Percentiles rank a stretch among this genome's conserved stretches.
phyloP scores from a whole-genome alignment of 1,140 invertebrate species.

The Drosophila setifemur region DNA sequence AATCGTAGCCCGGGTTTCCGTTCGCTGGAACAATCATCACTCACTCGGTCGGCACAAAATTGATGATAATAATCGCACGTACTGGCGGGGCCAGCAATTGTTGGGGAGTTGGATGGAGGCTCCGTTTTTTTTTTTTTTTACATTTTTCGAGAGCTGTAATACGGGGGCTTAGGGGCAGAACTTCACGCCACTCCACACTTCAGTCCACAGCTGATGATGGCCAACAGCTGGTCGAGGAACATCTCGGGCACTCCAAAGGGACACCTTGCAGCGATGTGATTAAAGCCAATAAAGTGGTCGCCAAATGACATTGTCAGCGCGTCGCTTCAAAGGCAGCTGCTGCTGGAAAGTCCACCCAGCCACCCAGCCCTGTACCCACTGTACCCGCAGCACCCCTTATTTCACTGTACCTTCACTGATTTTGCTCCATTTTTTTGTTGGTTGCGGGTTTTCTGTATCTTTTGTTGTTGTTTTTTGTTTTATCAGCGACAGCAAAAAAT shows the following conservation, averaged over 20 bases:
- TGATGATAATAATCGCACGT: conserved; percentile 80
- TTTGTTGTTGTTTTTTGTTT: conserved; percentile 57
- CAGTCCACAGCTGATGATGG: conserved; percentile 17
- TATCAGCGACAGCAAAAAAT: conserved; percentile 69
- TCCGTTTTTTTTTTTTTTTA: not conserved
- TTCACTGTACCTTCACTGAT: not conserved
- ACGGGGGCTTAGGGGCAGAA: conserved; percentile 31
- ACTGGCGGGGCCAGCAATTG: conserved; percentile 42
- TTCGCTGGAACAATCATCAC: conserved; percentile 66
- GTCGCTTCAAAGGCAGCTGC: conserved; percentile 39
- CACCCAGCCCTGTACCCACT: not conserved
- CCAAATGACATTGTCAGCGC: conserved; percentile 66
- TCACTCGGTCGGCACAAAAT: conserved; percentile 71
- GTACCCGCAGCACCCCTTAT: not conserved
- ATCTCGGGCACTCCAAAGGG: conserved; percentile 12
- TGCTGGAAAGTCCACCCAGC: not conserved
- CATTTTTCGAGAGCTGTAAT: conserved; percentile 25
- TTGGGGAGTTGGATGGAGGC: conserved; percentile 5
- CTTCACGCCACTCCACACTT: not conserved
- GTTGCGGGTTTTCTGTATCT: conserved; percentile 2
- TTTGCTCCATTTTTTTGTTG: conserved; percentile 14
- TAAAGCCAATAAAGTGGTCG: conserved; percentile 69
- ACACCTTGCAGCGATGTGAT: conserved; percentile 62
- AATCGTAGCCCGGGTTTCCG: conserved; percentile 46
- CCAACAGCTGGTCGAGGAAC: conserved; percentile 49